Percentiles rank a stretch among this genome's conserved stretches.
Conservation (phyloP, 2,797 vertebrate genomes). For the Peromyscus aztecus region DNA sequence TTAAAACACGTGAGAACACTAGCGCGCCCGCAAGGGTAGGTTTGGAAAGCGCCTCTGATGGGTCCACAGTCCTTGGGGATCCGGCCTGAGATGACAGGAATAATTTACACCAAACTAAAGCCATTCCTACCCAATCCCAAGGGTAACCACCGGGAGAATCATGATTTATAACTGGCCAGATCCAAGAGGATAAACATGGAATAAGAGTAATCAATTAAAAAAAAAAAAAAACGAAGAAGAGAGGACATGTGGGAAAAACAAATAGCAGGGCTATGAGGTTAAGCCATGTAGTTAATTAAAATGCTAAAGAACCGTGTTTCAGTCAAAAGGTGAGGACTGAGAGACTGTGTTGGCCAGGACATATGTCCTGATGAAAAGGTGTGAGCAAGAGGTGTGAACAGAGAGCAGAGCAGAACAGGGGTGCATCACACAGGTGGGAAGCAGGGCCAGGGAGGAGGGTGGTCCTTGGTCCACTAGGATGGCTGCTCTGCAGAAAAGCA, state of each 20-base stretch:
- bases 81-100: background rate
- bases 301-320: background rate
- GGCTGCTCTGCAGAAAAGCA: background rate
- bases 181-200: background rate
- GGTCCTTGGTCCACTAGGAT: background rate
- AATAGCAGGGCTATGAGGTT: accelerated
- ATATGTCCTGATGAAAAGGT: background rate
- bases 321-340: background rate
- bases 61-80: background rate
- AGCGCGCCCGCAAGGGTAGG: accelerated
- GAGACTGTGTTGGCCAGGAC: background rate
- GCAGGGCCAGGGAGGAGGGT: background rate
- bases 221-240: no score
- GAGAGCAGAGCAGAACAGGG: background rate
- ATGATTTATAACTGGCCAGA: background rate
- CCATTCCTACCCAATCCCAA: background rate
- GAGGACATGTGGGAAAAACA: background rate
- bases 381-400: background rate
- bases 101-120: background rate
- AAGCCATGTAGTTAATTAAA: background rate
- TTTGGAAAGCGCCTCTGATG: background rate
- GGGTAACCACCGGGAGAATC: background rate
- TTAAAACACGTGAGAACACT: background rate
- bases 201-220: background rate
- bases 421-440: no score